Evolutionary conservation across 1,140 invertebrate species (phyloP), one percentile per base, ranked within the genome.

Genomic region (Psix sp.): DNA sequence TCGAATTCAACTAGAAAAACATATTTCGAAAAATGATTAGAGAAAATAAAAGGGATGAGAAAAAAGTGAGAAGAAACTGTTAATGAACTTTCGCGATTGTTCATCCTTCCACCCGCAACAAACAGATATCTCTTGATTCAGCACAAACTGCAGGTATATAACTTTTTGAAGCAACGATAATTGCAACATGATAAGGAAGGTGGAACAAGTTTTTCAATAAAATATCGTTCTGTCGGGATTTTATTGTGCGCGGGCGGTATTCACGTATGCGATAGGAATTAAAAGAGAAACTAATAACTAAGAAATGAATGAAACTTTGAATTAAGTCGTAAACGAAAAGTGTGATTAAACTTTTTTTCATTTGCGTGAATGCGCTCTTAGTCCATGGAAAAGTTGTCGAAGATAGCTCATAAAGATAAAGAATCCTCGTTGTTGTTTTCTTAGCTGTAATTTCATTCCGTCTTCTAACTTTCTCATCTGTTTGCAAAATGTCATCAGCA

Each of bases 401-500:
- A 42, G 39, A 42, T 42, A 11, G 17, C 39, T 42, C 39, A 3
- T 42, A 21, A 42, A 42, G 39, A 42, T 42, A 42, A 42, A 20
- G 10, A 42, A 42, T 21, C 39, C 21, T 42, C 21, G 39, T 21
- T 42, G 10, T 42, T 42, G n/a, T 20, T 20, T 42, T 42, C 18
- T 18, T 0, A n/a, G 9, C 21, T 42, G 7, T 20, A 21, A 42
- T 20, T 42, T 17, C 39, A 11, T 20, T 42, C 21, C 7, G 7
- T 7, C 7, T 7, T n/a, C 26, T 7, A n/a, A 2, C 21, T 24
- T 29, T 29, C n/a, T 29, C n/a, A 29, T 29, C n/a, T n/a, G 6
- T 29, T n/a, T 10, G 7, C 7, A 29, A 29, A 29, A 10, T 29
- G n/a, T n/a, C 7, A 29, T 10, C n/a, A 29, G 6, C 2, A 29